These are phyloP conservation scores for Blastobasis lacticolella DNA, from an alignment of 2,888 invertebrate species.

Conservation along the genomic window DNA sequence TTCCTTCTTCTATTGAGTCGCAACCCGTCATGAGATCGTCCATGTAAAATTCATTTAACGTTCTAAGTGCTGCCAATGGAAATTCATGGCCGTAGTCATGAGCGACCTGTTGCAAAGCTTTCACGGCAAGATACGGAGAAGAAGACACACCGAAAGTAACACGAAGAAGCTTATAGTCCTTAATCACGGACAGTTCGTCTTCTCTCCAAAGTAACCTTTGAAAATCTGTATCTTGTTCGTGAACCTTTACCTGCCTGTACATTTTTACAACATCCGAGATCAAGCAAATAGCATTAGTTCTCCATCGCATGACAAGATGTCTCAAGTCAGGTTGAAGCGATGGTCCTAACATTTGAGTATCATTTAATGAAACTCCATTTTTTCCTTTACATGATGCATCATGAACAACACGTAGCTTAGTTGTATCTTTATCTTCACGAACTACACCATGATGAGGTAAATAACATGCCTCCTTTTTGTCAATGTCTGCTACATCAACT, in stretches of 20 bases:
- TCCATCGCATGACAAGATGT: constrained; percentile 21
- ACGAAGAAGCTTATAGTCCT: constrained; percentile 15
- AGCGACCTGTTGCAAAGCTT: constrained; percentile 21
- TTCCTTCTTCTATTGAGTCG: constrained; percentile 15
- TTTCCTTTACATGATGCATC: constrained; percentile 17
- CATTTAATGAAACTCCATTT: constrained; percentile 20
- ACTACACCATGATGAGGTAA: constrained; percentile 26
- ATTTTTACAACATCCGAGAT: constrained; percentile 27
- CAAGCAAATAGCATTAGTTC: constrained; percentile 16
- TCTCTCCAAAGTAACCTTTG: constrained; percentile 19
- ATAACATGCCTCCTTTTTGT: constrained; percentile 11
- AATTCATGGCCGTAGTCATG: constrained; percentile 16
- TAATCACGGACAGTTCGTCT: constrained; percentile 4
- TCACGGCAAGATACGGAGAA: constrained; percentile 25
- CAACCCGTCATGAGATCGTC: constrained; percentile 21
- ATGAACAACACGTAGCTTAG: constrained; percentile 23
- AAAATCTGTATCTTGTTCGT: constrained; percentile 18
- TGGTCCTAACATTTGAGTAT: constrained; percentile 19
- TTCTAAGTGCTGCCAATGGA: constrained; percentile 17
- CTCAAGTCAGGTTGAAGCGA: constrained; percentile 21
- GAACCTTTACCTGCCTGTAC: constrained; percentile 28
- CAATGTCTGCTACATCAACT: constrained; percentile 5
- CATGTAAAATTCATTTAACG: constrained; percentile 17
- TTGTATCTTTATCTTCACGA: constrained; percentile 18
- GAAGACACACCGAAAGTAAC: constrained; percentile 25